Conservation (phyloP, 2,113 vertebrate genomes). For the Cyprinus carpio region DNA sequence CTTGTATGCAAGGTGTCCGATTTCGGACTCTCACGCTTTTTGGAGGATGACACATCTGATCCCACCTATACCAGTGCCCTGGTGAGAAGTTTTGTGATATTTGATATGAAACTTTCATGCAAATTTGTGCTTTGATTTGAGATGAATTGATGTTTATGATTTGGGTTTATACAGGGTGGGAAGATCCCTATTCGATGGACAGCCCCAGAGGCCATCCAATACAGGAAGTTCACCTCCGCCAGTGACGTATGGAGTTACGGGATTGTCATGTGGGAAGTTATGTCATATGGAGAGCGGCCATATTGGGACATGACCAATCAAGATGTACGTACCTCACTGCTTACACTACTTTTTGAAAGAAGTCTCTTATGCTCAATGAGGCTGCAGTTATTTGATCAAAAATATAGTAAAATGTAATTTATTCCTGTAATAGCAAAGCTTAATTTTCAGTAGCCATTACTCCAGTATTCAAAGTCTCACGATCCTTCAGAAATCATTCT, state of each 20-base stretch:
- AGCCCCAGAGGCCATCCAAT: slow-evolving; percentile 82
- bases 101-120: neutral
- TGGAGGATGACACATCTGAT: slow-evolving; percentile 96
- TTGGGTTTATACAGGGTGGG: slow-evolving; percentile 73
- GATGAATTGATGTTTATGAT: neutral
- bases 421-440: neutral
- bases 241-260: slow-evolving; percentile 84
- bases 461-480: neutral
- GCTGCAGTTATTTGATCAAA: neutral
- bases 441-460: too few relatives aligned
- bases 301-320: slow-evolving; percentile 86
- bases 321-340: slow-evolving; percentile 70
- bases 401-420: neutral
- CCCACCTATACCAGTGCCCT: slow-evolving; percentile 97
- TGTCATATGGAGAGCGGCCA: slow-evolving; percentile 82
- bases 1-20: slow-evolving; percentile 98
- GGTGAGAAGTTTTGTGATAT: slow-evolving; percentile 73
- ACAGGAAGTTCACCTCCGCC: slow-evolving; percentile 83
- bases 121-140: neutral
- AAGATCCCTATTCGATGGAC: slow-evolving; percentile 85
- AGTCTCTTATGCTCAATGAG: neutral
- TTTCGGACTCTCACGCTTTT: slow-evolving; percentile 94
- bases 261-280: slow-evolving; percentile 85
- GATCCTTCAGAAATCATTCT: neutral
- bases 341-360: too few relatives aligned